Conservation (phyloP, 2,113 vertebrate genomes). For the Crotalus horridus region DNA sequence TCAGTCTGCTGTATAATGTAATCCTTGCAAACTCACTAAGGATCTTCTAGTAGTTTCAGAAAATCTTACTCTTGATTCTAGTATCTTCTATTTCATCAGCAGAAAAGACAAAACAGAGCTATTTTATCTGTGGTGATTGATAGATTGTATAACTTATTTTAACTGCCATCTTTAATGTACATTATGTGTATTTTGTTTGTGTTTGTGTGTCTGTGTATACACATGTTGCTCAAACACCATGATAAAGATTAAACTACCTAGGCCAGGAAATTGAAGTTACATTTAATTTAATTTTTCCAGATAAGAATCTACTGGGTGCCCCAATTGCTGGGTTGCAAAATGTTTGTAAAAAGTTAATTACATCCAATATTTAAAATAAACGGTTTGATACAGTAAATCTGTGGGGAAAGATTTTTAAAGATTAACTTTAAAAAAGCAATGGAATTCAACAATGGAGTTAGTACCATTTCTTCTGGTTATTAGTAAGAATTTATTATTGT, state of each 20-base stretch:
- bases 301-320: background rate
- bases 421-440: background rate
- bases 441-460: background rate
- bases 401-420: background rate
- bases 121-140: background rate
- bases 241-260: background rate
- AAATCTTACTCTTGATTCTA: background rate
- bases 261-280: background rate
- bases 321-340: background rate
- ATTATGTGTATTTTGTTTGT: background rate
- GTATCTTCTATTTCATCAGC: background rate
- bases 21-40: background rate
- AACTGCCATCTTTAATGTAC: background rate
- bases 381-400: background rate
- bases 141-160: background rate
- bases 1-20: background rate
- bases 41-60: background rate
- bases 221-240: background rate
- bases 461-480: background rate
- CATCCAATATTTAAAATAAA: background rate
- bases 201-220: background rate
- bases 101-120: background rate
- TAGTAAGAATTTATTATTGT: background rate
- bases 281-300: background rate
- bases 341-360: background rate